Evolutionary conservation across 2,113 vertebrate genomes (phyloP), one percentile per base, ranked within the genome.

Genomic region (Setophaga coronata): DNA sequence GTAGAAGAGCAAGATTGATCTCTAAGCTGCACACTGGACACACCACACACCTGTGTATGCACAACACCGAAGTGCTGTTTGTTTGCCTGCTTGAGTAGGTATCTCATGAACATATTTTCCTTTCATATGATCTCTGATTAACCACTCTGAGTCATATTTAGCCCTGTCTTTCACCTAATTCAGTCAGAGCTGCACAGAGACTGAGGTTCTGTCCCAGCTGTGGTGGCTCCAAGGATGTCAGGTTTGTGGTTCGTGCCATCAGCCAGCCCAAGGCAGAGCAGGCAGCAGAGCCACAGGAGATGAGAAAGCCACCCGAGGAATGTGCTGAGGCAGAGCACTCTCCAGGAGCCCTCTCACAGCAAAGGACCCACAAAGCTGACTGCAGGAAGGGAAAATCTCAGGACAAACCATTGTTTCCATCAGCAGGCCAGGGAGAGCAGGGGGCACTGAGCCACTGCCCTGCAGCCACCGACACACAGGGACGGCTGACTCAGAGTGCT

Each of bases 291-390:
- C 45, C 31, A 31, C 3, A 0, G 25, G 14, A 38, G 33, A n/a
- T 1, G 28, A 66, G 38, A 58, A 83, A 43, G 64, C 9, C 6
- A 1, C 56, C 17, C 72, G 42, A 28, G n/a, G 54, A 81, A 66
- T 2, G 16, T 23, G 89, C 34, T 60, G 54, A 51, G 0, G 0
- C n/a, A 79, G 14, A 91, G 73, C 36, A 62, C 0, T 0, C 8
- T 29, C 36, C 43, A 13, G 43, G 60, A 38, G 65, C 43, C 38
- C 51, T 62, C 79, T 48, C 45, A 21, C 21, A 34, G 60, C 77
- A 54, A 50, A 80, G 51, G 42, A 73, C 42, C 38, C 76, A 43
- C 38, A 54, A 54, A 62, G 33, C 38, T 40, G 25, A 50, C 12
- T 47, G 14, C 79, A 80, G 47, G 48, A 40, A 86, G 54, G 45